Percentiles rank a stretch among this genome's conserved stretches.
Evolutionary conservation across 2,113 vertebrate genomes (phyloP).

Genomic region (Nothoprocta perdicaria): DNA sequence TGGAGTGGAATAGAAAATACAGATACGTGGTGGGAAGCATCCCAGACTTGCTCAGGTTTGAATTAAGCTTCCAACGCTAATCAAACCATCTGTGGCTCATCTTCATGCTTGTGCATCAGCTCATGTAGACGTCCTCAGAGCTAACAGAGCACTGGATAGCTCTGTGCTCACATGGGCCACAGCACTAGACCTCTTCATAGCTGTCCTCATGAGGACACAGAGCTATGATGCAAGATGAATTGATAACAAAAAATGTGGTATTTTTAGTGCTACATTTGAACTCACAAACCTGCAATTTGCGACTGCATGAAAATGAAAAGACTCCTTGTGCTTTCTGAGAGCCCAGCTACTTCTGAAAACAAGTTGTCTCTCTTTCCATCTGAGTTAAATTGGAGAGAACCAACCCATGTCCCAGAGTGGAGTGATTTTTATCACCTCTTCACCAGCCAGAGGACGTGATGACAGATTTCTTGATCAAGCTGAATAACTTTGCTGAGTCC

Average conservation of each 20-base stretch:
- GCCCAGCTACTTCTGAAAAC: conserved; percentile 41
- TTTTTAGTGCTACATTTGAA: not conserved
- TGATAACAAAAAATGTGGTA: not conserved
- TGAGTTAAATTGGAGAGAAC: conserved; percentile 61
- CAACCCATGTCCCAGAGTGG: conserved; percentile 29
- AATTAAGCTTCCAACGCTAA: not conserved
- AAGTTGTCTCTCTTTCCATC: conserved; percentile 42
- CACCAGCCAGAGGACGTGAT: conserved; percentile 44
- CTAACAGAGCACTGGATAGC: not conserved
- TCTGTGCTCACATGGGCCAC: not conserved
- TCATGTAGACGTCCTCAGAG: not conserved
- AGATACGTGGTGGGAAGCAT: conserved; percentile 12
- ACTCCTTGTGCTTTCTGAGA: conserved; percentile 19
- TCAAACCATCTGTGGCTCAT: conserved; percentile 49
- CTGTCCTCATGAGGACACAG: not conserved
- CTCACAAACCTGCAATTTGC: not conserved
- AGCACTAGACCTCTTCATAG: not conserved
- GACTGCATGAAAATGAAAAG: not conserved
- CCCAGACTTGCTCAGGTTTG: conserved; percentile 43
- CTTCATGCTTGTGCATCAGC: not conserved
- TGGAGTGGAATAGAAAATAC: conserved; percentile 37
- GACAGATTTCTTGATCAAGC: conserved; percentile 48
- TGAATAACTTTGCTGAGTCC: conserved; percentile 31
- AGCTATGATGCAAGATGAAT: not conserved
- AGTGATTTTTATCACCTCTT: conserved; percentile 64